A percentile compares a stretch with the other conserved stretches of the same genome.
phyloP scores from a whole-genome alignment of 1,140 invertebrate species.

The Bombus picipes region DNA sequence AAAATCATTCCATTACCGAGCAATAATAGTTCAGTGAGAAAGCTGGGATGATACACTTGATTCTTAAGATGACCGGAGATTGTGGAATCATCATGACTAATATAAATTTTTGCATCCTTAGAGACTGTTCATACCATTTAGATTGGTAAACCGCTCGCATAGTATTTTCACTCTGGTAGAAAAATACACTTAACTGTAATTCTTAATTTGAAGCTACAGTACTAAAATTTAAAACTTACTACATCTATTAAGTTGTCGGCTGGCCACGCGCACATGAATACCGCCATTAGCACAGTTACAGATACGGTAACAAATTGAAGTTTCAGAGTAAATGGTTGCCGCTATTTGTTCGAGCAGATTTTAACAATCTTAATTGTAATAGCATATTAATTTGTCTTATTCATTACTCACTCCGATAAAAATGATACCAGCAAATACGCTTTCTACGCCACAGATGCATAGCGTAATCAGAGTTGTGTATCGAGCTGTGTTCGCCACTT shows the following conservation, averaged over 20 bases:
- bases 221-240: slow-evolving; percentile 36
- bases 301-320: slow-evolving; percentile 53
- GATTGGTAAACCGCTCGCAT: slow-evolving; percentile 47
- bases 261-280: slow-evolving; percentile 68
- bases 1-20: slow-evolving; percentile 40
- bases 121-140: slow-evolving; percentile 41
- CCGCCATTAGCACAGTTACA: slow-evolving; percentile 47
- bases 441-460: fast-evolving
- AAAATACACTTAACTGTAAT: not conserved
- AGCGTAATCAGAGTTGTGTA: not conserved
- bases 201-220: not conserved
- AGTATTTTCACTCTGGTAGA: slow-evolving; percentile 32
- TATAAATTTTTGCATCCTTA: slow-evolving; percentile 26
- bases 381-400: fast-evolving
- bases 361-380: no score
- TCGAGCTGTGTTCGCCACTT: not conserved
- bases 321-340: slow-evolving; percentile 48
- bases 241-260: slow-evolving; percentile 62
- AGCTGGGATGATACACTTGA: slow-evolving; percentile 53
- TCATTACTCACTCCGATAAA: slow-evolving; percentile 2
- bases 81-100: slow-evolving; percentile 47
- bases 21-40: slow-evolving; percentile 65
- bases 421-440: not conserved
- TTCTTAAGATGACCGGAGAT: slow-evolving; percentile 29
- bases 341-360: not conserved